These are phyloP conservation scores for Cephus rjabovi DNA, from an alignment of 2,888 invertebrate species.

Conservation along the genomic window DNA sequence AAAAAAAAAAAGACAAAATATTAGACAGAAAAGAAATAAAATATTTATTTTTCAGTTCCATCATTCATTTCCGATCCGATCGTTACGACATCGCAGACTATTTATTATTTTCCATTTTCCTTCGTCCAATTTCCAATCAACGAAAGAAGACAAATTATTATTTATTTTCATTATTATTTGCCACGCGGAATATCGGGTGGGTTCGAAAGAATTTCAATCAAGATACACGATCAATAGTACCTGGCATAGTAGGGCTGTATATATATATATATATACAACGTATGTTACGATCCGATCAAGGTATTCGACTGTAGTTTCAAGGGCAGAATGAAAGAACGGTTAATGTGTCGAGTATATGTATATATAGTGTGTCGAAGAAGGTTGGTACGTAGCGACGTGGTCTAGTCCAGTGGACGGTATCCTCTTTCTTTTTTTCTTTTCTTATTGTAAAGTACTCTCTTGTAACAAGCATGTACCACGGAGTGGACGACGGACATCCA, in stretches of 20 bases:
- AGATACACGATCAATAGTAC: neutral
- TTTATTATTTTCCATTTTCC: neutral
- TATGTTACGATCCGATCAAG: neutral
- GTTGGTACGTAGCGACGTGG: neutral
- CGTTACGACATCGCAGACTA: neutral
- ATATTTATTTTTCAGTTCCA: neutral
- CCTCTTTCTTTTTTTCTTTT: neutral
- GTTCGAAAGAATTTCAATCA: neutral
- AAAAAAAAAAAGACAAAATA: neutral
- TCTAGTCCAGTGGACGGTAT: neutral
- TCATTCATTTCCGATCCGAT: neutral
- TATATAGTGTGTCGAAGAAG: neutral
- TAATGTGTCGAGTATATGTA: neutral
- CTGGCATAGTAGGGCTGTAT: neutral
- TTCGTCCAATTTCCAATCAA: neutral
- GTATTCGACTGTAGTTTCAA: neutral
- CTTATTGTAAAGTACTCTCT: neutral
- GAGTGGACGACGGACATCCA: constrained; percentile 1
- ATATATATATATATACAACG: neutral
- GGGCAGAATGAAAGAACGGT: neutral
- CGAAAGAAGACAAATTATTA: neutral
- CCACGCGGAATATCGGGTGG: neutral
- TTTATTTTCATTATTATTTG: neutral
- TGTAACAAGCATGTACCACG: constrained; percentile 6
- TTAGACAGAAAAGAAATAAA: neutral